Conservation (phyloP, 2,888 invertebrate species). For the Aphodius sticticus region DNA sequence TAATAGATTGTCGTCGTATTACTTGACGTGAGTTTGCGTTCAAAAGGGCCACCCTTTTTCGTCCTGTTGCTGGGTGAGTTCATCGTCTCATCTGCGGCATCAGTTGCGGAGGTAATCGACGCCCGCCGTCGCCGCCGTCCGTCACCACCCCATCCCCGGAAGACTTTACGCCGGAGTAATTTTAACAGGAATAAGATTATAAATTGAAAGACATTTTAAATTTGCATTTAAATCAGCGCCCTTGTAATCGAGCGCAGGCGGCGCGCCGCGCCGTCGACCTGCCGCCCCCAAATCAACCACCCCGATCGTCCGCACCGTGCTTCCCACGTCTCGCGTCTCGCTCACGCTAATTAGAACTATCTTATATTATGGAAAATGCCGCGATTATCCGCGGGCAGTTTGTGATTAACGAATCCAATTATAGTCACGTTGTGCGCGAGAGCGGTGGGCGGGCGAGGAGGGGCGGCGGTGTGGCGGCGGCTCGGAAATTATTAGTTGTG, state of each 20-base stretch:
- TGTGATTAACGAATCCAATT: slow-evolving; percentile 62
- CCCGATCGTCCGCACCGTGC: background rate
- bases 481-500: slow-evolving; percentile 51
- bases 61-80: background rate
- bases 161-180: slow-evolving; percentile 51
- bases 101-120: background rate
- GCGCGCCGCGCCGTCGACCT: slow-evolving; percentile 29
- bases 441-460: slow-evolving; percentile 27
- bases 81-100: background rate
- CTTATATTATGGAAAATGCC: slow-evolving; percentile 47
- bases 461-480: slow-evolving; percentile 22
- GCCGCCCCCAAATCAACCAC: background rate
- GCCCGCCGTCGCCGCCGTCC: background rate
- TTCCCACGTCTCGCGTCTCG: slow-evolving; percentile 33
- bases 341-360: slow-evolving; percentile 47
- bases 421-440: slow-evolving; percentile 57
- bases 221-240: slow-evolving; percentile 59
- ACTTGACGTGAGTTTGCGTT: too few species aligned
- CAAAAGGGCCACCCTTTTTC: background rate
- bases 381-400: slow-evolving; percentile 60
- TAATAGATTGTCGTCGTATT: too few species aligned
- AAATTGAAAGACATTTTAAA: slow-evolving; percentile 61
- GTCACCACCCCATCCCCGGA: slow-evolving; percentile 19
- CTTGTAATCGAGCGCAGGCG: slow-evolving; percentile 46
- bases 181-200: slow-evolving; percentile 61